Percentiles rank a stretch among this genome's conserved stretches.
Evolutionary conservation across 2,113 vertebrate species (phyloP).

Genomic region (Heloderma charlesbogerti): DNA sequence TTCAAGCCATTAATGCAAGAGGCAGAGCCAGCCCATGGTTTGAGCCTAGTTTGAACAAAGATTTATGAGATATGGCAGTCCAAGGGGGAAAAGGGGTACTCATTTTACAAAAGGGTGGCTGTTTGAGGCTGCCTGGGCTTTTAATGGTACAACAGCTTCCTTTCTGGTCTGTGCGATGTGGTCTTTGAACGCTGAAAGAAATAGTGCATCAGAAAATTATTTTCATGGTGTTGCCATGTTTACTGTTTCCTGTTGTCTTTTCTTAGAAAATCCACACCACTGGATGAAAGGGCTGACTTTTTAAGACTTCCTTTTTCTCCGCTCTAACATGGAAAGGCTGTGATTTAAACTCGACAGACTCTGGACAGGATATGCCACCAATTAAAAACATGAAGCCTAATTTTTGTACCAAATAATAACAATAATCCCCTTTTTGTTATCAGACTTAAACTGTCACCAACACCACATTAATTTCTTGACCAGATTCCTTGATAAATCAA

Average conservation of each 20-base stretch:
- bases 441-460: constrained; percentile 72
- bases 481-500: constrained; percentile 74
- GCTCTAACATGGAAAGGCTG: constrained; percentile 64
- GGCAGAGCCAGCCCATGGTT: constrained; percentile 68
- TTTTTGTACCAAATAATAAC: constrained; percentile 78
- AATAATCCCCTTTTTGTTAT: constrained; percentile 77
- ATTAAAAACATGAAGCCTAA: constrained; percentile 81
- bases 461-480: constrained; percentile 74
- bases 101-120: constrained; percentile 74
- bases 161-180: constrained; percentile 62
- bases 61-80: constrained; percentile 76
- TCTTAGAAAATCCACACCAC: constrained; percentile 68
- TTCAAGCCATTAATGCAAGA: constrained; percentile 75
- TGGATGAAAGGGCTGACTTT: constrained; percentile 79
- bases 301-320: constrained; percentile 66
- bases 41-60: constrained; percentile 76
- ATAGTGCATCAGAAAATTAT: constrained; percentile 76
- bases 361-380: constrained; percentile 79
- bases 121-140: constrained; percentile 65
- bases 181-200: constrained; percentile 81
- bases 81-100: constrained; percentile 44
- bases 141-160: constrained; percentile 84
- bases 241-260: constrained; percentile 85
- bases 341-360: constrained; percentile 79
- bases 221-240: constrained; percentile 80